A percentile compares a stretch with the other conserved stretches of the same genome.
These are phyloP conservation scores for Brachionus koreanus DNA, from an alignment of 1,140 invertebrate genomes.

Conservation along the genomic window DNA sequence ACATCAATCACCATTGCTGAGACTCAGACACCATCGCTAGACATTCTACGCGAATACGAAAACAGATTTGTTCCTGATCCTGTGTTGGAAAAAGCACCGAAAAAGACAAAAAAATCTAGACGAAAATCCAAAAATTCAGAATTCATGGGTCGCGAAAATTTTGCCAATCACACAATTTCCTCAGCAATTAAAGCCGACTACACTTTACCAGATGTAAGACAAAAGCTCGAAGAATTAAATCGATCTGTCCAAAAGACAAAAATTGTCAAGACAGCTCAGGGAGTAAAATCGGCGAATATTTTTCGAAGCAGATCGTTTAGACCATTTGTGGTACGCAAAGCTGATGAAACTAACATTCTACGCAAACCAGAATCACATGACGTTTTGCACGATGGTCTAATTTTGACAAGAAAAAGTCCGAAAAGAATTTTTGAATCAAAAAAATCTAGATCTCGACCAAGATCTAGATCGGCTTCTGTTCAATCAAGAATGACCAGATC, in stretches of 20 bases:
- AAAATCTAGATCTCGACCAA: neutral
- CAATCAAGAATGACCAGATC: neutral
- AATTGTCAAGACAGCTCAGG: neutral
- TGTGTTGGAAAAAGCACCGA: neutral
- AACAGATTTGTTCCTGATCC: constrained; percentile 14
- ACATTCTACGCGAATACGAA: constrained; percentile 33
- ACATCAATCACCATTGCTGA: neutral
- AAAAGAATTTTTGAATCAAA: neutral
- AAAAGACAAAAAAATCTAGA: neutral
- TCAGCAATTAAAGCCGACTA: constrained; percentile 42
- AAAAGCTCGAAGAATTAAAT: constrained; percentile 28
- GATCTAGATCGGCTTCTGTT: neutral
- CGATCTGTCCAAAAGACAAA: constrained; percentile 20
- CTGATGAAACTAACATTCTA: neutral
- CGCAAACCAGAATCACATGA: constrained; percentile 41
- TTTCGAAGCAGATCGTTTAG: neutral
- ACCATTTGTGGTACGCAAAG: constrained; percentile 35
- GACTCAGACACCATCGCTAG: constrained; percentile 15
- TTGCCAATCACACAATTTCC: constrained; percentile 41
- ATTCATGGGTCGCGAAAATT: neutral
- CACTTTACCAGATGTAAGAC: constrained; percentile 25
- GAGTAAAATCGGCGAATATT: neutral
- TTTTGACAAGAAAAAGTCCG: constrained; percentile 29
- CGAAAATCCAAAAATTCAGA: neutral
- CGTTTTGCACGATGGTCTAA: constrained; percentile 29